Percentiles rank a stretch among this genome's conserved stretches.
Evolutionary conservation across 37 sponge, comb jelly and placozoan genomes (phyloP).

Genomic region (Chondrilla cf. caribensis): DNA sequence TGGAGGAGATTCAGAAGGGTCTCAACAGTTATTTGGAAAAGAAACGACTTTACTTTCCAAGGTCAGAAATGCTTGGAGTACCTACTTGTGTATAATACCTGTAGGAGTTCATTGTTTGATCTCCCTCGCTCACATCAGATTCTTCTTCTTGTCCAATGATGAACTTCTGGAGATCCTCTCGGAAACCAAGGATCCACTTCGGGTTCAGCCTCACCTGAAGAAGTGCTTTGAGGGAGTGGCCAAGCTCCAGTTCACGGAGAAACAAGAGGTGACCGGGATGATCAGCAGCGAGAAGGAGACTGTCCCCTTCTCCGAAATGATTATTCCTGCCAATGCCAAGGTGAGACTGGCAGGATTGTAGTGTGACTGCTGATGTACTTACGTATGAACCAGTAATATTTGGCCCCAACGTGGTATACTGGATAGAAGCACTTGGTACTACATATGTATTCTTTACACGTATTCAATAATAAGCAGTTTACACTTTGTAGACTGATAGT

Average conservation of each 20-base stretch:
- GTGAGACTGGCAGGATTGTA: constrained; percentile 2
- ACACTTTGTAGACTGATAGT: too few species aligned
- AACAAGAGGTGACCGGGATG: constrained; percentile 87
- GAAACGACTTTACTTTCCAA: constrained; percentile 94
- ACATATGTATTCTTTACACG: neutral
- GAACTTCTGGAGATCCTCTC: constrained; percentile 94
- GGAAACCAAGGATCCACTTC: constrained; percentile 92
- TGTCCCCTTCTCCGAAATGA: constrained; percentile 81
- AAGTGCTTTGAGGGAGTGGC: constrained; percentile 97
- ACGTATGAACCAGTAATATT: neutral
- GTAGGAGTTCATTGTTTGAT: too few species aligned
- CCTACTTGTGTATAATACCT: too few species aligned
- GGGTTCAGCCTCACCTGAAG: constrained; percentile 96
- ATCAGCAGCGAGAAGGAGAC: constrained; percentile 91
- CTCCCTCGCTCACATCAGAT: constrained; percentile 31
- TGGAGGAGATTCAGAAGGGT: constrained; percentile 98
- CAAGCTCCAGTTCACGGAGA: constrained; percentile 90
- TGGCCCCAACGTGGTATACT: too few species aligned
- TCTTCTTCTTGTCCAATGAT: constrained; percentile 95
- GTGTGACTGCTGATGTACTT: neutral
- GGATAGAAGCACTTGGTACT: too few species aligned
- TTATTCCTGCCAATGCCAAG: constrained; percentile 94
- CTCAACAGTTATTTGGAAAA: constrained; percentile 97
- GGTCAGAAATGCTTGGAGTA: constrained; percentile 48
- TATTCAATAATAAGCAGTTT: too few species aligned